Percentiles rank a stretch among this genome's conserved stretches.
These are phyloP conservation scores for Volucella bombylans DNA, from an alignment of 2,888 invertebrate species.

Conservation along the genomic window DNA sequence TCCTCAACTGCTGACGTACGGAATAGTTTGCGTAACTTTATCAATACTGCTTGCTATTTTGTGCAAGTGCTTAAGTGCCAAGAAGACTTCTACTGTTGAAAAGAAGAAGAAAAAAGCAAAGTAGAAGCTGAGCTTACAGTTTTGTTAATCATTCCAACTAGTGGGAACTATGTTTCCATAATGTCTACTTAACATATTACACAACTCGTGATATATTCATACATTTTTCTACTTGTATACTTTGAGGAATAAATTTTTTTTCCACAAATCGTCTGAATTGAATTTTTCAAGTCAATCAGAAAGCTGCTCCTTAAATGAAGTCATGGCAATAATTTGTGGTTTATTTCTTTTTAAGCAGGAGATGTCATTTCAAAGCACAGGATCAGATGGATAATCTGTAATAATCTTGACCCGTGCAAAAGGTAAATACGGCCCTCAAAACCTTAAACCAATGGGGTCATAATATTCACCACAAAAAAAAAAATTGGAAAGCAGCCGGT, in stretches of 20 bases:
- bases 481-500: no score
- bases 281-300: background rate
- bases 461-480: no score
- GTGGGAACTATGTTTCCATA: background rate
- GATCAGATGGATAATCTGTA: no score
- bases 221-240: conserved; percentile 21
- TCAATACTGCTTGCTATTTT: conserved; percentile 14
- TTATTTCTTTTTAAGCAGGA: no score
- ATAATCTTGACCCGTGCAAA: no score
- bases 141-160: background rate
- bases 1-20: conserved; percentile 59
- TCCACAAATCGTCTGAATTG: background rate
- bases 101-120: conserved; percentile 65
- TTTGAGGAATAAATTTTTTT: conserved; percentile 8
- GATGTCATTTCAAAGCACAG: no score
- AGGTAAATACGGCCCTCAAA: no score
- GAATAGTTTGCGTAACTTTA: conserved; percentile 42
- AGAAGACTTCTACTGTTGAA: conserved; percentile 39
- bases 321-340: no score
- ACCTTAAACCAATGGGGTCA: no score
- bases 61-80: conserved; percentile 49
- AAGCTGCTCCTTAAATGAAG: no score
- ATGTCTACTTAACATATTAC: conserved; percentile 11
- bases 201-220: conserved; percentile 45
- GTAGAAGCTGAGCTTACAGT: conserved; percentile 11